phyloP scores from a whole-genome alignment of 2,113 vertebrate species.

The Hucho hucho region DNA sequence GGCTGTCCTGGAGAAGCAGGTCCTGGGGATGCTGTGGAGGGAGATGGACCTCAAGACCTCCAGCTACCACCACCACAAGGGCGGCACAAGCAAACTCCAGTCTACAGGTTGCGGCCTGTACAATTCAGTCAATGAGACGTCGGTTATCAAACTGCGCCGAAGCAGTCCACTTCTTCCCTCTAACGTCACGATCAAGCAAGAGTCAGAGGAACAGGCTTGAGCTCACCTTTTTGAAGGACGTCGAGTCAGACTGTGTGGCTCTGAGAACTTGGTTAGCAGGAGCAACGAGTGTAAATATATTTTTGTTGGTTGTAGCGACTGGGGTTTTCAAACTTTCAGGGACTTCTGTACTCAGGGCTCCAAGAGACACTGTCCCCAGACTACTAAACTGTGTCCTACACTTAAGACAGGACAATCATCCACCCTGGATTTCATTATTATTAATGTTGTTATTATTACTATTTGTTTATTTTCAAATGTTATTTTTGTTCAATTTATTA shows the following conservation, averaged over 20 bases:
- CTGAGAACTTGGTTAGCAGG: constrained; percentile 77
- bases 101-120: constrained; percentile 76
- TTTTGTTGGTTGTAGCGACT: constrained; percentile 49
- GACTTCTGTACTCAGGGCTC: constrained; percentile 97
- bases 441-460: constrained; percentile 63
- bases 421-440: constrained; percentile 79
- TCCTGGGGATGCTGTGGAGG: constrained; percentile 83
- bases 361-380: constrained; percentile 80
- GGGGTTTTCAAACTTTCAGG: constrained; percentile 74
- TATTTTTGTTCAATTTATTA: constrained; percentile 53
- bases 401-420: constrained; percentile 86
- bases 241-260: constrained; percentile 33
- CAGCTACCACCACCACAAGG: constrained; percentile 78
- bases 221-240: constrained; percentile 23
- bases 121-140: constrained; percentile 80
- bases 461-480: constrained; percentile 57
- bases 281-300: constrained; percentile 79
- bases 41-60: constrained; percentile 88
- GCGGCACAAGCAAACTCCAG: constrained; percentile 75
- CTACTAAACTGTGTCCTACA: constrained; percentile 68
- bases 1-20: constrained; percentile 87
- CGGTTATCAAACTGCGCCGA: constrained; percentile 86
- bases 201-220: constrained; percentile 73
- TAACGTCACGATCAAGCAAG: constrained; percentile 89
- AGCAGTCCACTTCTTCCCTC: constrained; percentile 84